Evolutionary conservation across 2,888 invertebrate genomes (phyloP).

Genomic region (Mythimna vitellina): DNA sequence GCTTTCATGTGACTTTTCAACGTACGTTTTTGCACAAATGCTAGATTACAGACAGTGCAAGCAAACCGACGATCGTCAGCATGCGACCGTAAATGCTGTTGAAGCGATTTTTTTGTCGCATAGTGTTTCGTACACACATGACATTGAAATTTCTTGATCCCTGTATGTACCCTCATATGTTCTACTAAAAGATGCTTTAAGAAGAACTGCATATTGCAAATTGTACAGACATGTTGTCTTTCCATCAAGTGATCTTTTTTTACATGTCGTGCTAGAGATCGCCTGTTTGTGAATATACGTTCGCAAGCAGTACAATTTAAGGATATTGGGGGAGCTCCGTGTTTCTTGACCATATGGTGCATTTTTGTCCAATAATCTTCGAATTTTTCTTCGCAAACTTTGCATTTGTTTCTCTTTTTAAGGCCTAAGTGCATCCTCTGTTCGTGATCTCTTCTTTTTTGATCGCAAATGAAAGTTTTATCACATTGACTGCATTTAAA

Average conservation of each 20-base stretch:
- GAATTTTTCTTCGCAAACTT: constrained; percentile 74
- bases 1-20: constrained; percentile 79
- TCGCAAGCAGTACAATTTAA: constrained; percentile 78
- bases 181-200: constrained; percentile 72
- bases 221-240: constrained; percentile 71
- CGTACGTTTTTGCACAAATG: constrained; percentile 73
- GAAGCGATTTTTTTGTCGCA: constrained; percentile 76
- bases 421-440: constrained; percentile 69
- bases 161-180: constrained; percentile 78
- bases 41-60: constrained; percentile 61
- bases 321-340: constrained; percentile 66
- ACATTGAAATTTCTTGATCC: constrained; percentile 74
- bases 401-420: constrained; percentile 73
- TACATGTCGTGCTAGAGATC: constrained; percentile 73
- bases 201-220: constrained; percentile 76
- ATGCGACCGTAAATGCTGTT: constrained; percentile 76
- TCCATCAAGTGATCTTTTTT: constrained; percentile 79
- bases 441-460: constrained; percentile 66
- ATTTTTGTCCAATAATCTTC: constrained; percentile 73
- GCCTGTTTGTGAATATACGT: constrained; percentile 71
- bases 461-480: constrained; percentile 78
- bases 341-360: constrained; percentile 72
- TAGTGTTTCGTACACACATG: constrained; percentile 75
- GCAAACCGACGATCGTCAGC: constrained; percentile 59
- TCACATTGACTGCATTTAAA: constrained; percentile 83